phyloP scores from a whole-genome alignment of 2,113 vertebrate species.

The Bagarius yarrelli region DNA sequence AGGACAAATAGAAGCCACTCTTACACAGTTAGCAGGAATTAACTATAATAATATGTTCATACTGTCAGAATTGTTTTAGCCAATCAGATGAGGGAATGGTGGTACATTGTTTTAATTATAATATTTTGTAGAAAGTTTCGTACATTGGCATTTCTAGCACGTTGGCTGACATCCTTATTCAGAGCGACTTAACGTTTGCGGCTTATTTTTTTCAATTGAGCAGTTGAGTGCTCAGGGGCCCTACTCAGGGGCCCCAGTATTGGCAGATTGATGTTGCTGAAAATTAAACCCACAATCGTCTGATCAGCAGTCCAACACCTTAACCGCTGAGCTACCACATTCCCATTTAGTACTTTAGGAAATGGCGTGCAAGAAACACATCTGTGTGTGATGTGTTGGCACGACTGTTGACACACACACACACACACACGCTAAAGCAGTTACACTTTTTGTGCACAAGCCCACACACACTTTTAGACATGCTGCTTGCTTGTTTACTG shows the following conservation, averaged over 20 bases:
- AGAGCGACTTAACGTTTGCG: no score
- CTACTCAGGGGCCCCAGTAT: no score
- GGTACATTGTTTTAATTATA: neutral
- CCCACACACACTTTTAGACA: slow-evolving; percentile 23
- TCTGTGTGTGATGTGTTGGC: neutral
- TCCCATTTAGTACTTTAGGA: neutral
- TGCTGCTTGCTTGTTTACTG: slow-evolving; percentile 64
- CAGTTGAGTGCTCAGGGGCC: no score
- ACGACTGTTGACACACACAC: neutral
- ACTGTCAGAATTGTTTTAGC: neutral
- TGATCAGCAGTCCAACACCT: no score
- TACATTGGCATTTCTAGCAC: no score
- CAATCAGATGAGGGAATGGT: neutral
- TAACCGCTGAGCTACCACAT: no score
- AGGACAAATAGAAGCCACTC: neutral
- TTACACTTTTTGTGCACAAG: no score
- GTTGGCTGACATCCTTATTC: no score
- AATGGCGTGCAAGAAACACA: neutral
- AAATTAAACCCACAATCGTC: no score
- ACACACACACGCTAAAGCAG: neutral
- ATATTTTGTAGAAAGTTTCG: neutral
- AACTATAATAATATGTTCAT: neutral
- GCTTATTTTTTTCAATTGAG: no score
- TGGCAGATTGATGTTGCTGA: no score
- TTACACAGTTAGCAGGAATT: neutral